Base-by-base conservation (phyloP, 2,113 vertebrate species). In the Romanogobio albipinnatus region DNA sequence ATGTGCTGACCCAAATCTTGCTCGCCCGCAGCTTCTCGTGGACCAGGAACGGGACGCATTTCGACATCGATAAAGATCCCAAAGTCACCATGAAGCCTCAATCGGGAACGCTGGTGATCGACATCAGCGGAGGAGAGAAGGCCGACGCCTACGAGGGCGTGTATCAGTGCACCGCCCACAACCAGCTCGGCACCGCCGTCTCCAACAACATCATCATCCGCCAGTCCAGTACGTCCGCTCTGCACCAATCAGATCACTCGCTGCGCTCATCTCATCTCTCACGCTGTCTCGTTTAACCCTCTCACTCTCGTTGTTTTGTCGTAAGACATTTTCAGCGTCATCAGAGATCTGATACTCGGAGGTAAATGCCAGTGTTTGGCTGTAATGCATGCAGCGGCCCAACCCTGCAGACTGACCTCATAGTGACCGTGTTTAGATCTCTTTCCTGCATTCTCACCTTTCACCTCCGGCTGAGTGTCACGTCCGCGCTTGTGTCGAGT, bases 1-100 rank as follows among this genome's bases (percentile, higher is more conserved):
- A 47, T 3, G 10, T 49, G 47, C 11, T 13, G 43, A 45, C 43
- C 7, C 43, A 43, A 45, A 45, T 9, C 43, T 45, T 81, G 53
- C 7, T 5, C 49, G 2, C 14, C 19, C 58, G 7, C 49, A 99
- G 98, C 88, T 99, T 99, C 89, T 97, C 96, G 3, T 99, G 98
- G 98, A 99, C 97, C 0, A 95, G 96, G 86, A 98, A 99, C 49
- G 97, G 98, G 83, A 97, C 95, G 66, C 96, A 98, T 93, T 99
- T 99, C 91, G 97, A 98, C 86, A 95, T 96, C 66, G 97, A 99
- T 84, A 96, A 95, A 89, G 98, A 99, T 91, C 88, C 95, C 78
- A 95, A 96, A 76, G 96, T 99, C 89, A 95, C 95, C 88, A 97
- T 96, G 95, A 97, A 95, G 87, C 93, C 96, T 4, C 95, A 95